phyloP scores from a whole-genome alignment of 2,797 vertebrate genomes.

The Periophthalmus magnuspinnatus region DNA sequence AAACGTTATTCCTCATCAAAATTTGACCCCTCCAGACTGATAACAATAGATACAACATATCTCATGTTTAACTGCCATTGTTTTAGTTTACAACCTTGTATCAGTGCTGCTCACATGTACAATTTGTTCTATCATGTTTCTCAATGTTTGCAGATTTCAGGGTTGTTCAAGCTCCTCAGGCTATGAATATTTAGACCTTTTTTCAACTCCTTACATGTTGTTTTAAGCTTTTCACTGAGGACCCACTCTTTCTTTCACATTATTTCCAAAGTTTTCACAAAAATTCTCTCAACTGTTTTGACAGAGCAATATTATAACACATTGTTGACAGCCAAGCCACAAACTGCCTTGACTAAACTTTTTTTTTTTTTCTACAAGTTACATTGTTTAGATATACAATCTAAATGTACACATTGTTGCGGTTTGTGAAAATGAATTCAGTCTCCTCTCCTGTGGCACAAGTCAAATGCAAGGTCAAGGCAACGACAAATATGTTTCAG shows the following conservation, averaged over 20 bases:
- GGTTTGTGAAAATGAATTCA: neutral
- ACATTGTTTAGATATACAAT: neutral
- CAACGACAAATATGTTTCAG: constrained; percentile 63
- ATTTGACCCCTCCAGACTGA: constrained; percentile 24
- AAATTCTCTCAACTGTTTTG: neutral
- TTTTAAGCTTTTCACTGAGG: neutral
- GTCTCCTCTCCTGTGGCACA: neutral
- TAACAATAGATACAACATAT: constrained; percentile 5
- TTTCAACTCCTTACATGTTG: constrained; percentile 3
- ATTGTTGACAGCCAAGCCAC: neutral
- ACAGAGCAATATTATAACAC: neutral
- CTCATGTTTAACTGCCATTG: constrained; percentile 15
- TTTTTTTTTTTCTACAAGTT: neutral
- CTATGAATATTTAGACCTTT: neutral
- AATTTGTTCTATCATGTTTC: constrained; percentile 16
- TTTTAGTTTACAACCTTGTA: constrained; percentile 3
- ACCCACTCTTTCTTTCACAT: neutral
- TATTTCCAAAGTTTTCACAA: neutral
- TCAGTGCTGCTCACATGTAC: constrained; percentile 7
- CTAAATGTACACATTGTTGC: neutral
- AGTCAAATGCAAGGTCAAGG: constrained; percentile 39
- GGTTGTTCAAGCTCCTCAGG: neutral
- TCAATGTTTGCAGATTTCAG: constrained; percentile 1
- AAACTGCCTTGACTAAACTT: neutral
- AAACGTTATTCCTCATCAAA: constrained; percentile 8